A percentile compares a stretch with the other conserved stretches of the same genome.
Conservation (phyloP, 2,113 vertebrate genomes). For the Daboia siamensis region DNA sequence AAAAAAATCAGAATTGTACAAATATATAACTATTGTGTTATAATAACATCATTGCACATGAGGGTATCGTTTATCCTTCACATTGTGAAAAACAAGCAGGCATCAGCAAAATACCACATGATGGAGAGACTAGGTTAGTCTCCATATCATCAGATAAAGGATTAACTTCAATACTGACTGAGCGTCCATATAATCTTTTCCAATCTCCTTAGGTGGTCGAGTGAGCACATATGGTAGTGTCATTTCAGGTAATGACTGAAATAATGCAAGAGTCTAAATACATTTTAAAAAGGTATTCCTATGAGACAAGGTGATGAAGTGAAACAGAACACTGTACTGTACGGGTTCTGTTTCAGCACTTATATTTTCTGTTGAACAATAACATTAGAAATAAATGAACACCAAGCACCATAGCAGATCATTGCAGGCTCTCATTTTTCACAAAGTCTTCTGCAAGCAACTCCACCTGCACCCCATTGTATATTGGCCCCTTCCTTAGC, state of each 20-base stretch:
- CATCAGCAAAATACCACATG: not conserved
- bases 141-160: not conserved
- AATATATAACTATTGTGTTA: not conserved
- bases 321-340: not conserved
- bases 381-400: not conserved
- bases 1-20: not conserved
- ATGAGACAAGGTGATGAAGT: not conserved
- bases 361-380: not conserved
- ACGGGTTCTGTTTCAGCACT: not conserved
- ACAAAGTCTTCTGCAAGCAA: not conserved
- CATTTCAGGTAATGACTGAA: not conserved
- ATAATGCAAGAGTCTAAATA: not conserved
- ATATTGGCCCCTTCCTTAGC: not conserved
- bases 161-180: not conserved
- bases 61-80: not conserved
- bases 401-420: not conserved
- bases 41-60: not conserved
- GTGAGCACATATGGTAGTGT: not conserved
- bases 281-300: not conserved
- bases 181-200: not conserved
- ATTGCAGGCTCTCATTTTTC: fast-evolving
- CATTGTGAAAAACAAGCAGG: not conserved
- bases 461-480: not conserved
- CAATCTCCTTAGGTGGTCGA: not conserved
- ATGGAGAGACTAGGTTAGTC: not conserved